Percentiles rank a stretch among this genome's conserved stretches.
Evolutionary conservation across 2,797 vertebrate genomes (phyloP).

Genomic region (Anniella stebbinsi): DNA sequence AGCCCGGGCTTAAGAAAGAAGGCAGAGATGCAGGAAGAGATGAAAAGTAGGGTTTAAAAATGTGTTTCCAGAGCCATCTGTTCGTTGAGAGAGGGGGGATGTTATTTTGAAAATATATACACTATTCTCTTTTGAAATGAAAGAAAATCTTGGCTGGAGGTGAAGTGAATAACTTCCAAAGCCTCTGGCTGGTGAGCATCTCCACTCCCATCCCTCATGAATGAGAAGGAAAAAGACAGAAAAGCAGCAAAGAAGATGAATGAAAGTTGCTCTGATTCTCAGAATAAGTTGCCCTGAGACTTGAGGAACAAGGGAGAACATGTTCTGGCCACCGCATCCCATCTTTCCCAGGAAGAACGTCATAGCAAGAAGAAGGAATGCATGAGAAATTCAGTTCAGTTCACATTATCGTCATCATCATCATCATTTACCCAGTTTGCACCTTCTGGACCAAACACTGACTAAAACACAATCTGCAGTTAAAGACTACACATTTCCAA

Average conservation of each 20-base stretch:
- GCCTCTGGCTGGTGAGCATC: conserved; percentile 48
- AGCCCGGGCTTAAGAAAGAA: conserved; percentile 64
- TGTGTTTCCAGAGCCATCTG: conserved; percentile 65
- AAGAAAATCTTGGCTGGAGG: conserved; percentile 63
- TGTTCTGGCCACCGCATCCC: background rate
- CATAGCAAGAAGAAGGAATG: background rate
- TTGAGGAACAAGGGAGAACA: background rate
- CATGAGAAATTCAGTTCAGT: too few relatives aligned
- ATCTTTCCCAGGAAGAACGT: background rate
- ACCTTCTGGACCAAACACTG: too few relatives aligned
- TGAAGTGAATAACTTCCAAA: conserved; percentile 42
- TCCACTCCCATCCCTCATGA: background rate
- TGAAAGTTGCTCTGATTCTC: background rate
- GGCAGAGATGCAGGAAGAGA: conserved; percentile 50
- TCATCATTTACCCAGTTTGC: too few relatives aligned
- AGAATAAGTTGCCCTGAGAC: background rate
- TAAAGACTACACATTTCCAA: too few relatives aligned
- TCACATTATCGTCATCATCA: too few relatives aligned
- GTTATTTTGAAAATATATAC: conserved; percentile 58
- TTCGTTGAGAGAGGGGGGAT: conserved; percentile 44
- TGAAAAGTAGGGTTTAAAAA: conserved; percentile 54
- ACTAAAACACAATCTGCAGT: too few relatives aligned
- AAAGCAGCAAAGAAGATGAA: background rate
- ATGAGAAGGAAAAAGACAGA: conserved; percentile 19
- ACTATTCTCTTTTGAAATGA: conserved; percentile 63